phyloP scores from a whole-genome alignment of 1,140 invertebrate genomes.

The Bombus superbus region DNA sequence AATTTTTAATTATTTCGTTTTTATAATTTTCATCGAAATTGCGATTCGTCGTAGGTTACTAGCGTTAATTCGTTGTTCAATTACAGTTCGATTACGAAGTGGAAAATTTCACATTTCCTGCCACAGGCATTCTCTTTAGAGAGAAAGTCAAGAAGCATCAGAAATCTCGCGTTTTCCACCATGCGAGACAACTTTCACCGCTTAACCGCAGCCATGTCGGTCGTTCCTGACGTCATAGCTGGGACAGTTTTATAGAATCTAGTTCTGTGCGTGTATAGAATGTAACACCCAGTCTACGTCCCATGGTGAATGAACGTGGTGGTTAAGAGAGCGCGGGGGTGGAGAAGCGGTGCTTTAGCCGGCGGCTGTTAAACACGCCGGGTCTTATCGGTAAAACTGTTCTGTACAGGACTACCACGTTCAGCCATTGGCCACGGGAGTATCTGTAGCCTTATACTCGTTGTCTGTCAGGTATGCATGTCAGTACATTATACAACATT shows the following conservation, averaged over 20 bases:
- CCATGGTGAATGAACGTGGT: constrained; percentile 66
- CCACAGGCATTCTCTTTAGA: neutral
- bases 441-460: constrained; percentile 70
- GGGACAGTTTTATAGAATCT: constrained; percentile 55
- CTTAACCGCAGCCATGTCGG: neutral
- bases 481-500: constrained; percentile 67
- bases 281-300: constrained; percentile 65
- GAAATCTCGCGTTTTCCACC: neutral
- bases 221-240: constrained; percentile 7
- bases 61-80: neutral
- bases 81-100: neutral
- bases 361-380: constrained; percentile 78
- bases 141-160: neutral
- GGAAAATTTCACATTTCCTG: neutral
- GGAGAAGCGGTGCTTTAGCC: constrained; percentile 74
- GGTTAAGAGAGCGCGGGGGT: constrained; percentile 49
- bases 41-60: neutral
- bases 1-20: neutral
- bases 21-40: neutral
- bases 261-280: constrained; percentile 60
- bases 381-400: constrained; percentile 80
- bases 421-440: constrained; percentile 72
- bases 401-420: constrained; percentile 75
- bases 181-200: neutral
- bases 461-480: constrained; percentile 68